These are phyloP conservation scores for Rhyacophila evoluta DNA, from an alignment of 2,888 invertebrate genomes.

Conservation along the genomic window DNA sequence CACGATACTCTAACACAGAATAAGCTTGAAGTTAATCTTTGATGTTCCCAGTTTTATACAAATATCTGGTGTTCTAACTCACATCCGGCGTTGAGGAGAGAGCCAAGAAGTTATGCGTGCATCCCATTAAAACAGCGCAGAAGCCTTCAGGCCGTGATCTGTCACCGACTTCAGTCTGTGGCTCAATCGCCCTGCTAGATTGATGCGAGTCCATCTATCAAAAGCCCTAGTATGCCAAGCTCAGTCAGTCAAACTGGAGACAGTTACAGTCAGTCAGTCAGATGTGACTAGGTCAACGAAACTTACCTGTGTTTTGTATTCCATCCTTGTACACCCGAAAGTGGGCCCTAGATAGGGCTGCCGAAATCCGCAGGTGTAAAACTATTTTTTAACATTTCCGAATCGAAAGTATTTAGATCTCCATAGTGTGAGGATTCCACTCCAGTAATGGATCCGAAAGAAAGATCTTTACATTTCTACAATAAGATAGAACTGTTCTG, in stretches of 20 bases:
- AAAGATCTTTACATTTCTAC: no score
- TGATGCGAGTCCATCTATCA: neutral
- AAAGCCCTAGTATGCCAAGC: neutral
- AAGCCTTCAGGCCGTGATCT: neutral
- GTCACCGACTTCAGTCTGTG: neutral
- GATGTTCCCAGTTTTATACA: no score
- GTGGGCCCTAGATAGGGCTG: neutral
- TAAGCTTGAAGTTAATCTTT: no score
- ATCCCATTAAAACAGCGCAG: conserved; percentile 9
- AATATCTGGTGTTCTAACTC: neutral
- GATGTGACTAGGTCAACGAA: conserved; percentile 4
- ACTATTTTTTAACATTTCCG: no score
- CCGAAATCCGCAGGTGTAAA: neutral
- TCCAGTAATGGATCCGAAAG: no score
- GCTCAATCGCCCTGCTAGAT: neutral
- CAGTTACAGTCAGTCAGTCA: neutral
- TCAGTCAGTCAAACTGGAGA: neutral
- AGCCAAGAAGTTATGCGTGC: neutral
- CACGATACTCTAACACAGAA: no score
- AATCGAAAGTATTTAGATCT: no score
- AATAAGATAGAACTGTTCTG: no score
- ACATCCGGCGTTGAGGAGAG: neutral
- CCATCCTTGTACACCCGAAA: conserved; percentile 23
- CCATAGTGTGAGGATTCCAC: no score
- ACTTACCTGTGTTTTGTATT: conserved; percentile 27